phyloP scores from a whole-genome alignment of 64 coral and sea anemone species.

The Montipora foliosa region DNA sequence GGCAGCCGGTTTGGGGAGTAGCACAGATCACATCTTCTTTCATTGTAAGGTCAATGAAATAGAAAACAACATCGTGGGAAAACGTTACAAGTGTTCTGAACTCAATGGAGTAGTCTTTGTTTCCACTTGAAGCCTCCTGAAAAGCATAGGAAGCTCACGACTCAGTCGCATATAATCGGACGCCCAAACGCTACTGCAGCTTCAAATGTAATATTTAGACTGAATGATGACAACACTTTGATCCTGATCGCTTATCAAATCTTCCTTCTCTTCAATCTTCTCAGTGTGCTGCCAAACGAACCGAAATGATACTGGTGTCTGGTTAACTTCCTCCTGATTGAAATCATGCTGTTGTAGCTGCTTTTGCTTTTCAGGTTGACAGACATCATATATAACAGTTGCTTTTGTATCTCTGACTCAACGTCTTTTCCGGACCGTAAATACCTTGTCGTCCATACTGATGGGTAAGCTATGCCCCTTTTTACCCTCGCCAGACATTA shows the following conservation, averaged over 20 bases:
- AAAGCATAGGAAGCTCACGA: conserved; percentile 30
- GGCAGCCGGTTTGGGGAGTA: conserved; percentile 19
- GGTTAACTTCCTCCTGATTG: conserved; percentile 56
- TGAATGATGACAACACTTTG: conserved; percentile 57
- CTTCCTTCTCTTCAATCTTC: conserved; percentile 59
- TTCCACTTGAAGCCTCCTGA: too few species aligned
- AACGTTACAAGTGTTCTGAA: conserved; percentile 24
- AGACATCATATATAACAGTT: conserved; percentile 62
- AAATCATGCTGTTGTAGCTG: conserved; percentile 67
- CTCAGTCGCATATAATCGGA: conserved; percentile 51
- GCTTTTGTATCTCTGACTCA: conserved; percentile 75
- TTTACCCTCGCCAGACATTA: conserved; percentile 52
- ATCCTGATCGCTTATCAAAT: too few species aligned
- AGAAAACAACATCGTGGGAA: conserved; percentile 14
- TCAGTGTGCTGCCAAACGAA: conserved; percentile 47
- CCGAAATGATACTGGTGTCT: too few species aligned
- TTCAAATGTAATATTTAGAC: conserved; percentile 64
- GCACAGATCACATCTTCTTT: conserved; percentile 63
- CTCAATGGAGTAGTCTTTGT: too few species aligned
- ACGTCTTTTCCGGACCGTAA: conserved; percentile 48
- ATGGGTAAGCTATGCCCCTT: conserved; percentile 68
- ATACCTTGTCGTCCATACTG: conserved; percentile 67
- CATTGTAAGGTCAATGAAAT: conserved; percentile 53
- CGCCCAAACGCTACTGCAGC: conserved; percentile 48
- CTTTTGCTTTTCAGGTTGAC: conserved; percentile 51